phyloP scores from a whole-genome alignment of 2,797 vertebrate genomes.

The Sebastes hubbsi region DNA sequence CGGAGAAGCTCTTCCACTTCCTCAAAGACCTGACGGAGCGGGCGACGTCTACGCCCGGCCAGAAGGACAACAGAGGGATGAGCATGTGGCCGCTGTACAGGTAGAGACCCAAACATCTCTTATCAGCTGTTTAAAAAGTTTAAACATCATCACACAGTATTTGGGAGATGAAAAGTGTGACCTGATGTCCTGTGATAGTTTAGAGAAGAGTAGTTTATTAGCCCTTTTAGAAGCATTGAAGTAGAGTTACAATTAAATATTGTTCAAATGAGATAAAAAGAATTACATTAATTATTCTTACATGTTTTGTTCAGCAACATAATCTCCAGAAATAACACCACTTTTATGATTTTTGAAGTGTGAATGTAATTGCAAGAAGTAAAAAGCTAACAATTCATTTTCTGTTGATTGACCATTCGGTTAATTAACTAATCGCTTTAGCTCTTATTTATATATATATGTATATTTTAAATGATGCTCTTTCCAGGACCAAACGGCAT shows the following conservation, averaged over 20 bases:
- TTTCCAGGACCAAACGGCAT: constrained; percentile 45
- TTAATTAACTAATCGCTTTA: too few relatives aligned
- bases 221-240: not conserved
- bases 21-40: constrained; percentile 74
- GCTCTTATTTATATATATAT: too few relatives aligned
- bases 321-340: too few relatives aligned
- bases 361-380: too few relatives aligned
- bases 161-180: not conserved
- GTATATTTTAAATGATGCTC: not conserved
- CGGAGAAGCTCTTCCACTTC: constrained; percentile 82
- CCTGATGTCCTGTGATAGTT: not conserved
- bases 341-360: too few relatives aligned
- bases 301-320: not conserved
- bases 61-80: constrained; percentile 62
- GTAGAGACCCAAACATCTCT: constrained; percentile 30
- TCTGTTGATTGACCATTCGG: too few relatives aligned
- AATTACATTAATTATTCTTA: not conserved
- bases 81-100: constrained; percentile 74
- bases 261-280: not conserved
- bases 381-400: too few relatives aligned
- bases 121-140: not conserved
- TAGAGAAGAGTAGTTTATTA: not conserved
- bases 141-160: not conserved
- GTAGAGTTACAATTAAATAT: not conserved
- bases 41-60: constrained; percentile 35